phyloP scores from a whole-genome alignment of 2,888 invertebrate species.

The Myopa testacea region DNA sequence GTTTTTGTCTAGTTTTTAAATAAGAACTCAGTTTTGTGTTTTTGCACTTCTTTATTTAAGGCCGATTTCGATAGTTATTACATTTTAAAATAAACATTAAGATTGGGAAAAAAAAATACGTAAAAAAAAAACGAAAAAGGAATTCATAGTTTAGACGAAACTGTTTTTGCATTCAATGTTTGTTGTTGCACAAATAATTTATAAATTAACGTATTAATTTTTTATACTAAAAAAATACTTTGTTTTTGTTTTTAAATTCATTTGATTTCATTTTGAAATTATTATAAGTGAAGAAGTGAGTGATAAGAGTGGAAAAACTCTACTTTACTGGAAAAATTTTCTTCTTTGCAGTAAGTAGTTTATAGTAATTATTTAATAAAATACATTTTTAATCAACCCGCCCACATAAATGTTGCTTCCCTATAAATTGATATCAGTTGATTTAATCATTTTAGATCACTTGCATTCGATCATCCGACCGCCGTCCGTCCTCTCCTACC shows the following conservation, averaged over 20 bases:
- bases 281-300: no score
- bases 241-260: no score
- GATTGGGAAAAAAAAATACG: neutral
- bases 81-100: conserved; percentile 28
- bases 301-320: no score
- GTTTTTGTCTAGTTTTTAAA: neutral
- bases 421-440: neutral
- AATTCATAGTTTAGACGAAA: conserved; percentile 4
- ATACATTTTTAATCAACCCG: no score
- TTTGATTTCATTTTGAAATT: no score
- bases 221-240: no score
- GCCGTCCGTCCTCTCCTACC: neutral
- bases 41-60: conserved; percentile 46
- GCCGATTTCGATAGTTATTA: conserved; percentile 41
- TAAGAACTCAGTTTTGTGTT: neutral
- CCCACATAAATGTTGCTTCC: neutral
- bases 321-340: no score
- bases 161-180: no score
- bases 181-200: no score
- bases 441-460: conserved; percentile 18
- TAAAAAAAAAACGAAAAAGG: conserved; percentile 9
- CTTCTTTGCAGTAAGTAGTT: no score
- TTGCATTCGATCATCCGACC: conserved; percentile 16
- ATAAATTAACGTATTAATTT: no score
- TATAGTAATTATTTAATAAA: no score